Conservation (phyloP, 37 sponge, comb jelly and placozoan species). For the Geodia barretti region DNA sequence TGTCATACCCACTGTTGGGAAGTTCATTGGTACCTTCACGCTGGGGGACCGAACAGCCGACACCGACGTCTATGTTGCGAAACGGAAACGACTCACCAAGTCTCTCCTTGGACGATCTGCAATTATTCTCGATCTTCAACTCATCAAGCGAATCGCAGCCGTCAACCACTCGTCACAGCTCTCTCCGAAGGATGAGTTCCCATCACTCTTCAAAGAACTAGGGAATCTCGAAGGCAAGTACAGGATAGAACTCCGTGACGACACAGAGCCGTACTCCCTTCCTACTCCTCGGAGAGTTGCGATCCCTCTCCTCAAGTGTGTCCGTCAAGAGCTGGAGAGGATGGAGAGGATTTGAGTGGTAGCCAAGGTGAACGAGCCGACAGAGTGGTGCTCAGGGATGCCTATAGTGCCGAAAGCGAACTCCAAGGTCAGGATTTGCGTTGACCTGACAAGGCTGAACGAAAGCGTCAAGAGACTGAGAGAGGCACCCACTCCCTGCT, state of each 20-base stretch:
- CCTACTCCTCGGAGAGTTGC: conserved; percentile 34
- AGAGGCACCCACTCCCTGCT: conserved; percentile 21
- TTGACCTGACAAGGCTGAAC: conserved; percentile 29
- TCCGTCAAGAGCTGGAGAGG: conserved; percentile 12
- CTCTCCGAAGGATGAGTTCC: not conserved
- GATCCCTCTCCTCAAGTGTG: conserved; percentile 5
- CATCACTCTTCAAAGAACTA: conserved; percentile 30
- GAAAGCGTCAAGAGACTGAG: conserved; percentile 20
- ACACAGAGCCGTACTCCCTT: conserved; percentile 20
- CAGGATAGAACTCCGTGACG: conserved; percentile 6
- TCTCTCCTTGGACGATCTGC: no score
- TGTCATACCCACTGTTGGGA: not conserved
- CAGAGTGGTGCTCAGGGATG: conserved; percentile 38
- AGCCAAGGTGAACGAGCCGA: conserved; percentile 21
- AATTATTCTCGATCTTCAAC: not conserved
- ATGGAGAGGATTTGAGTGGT: conserved; percentile 26
- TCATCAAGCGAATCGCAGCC: no score
- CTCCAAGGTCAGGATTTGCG: conserved; percentile 33
- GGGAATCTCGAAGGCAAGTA: conserved; percentile 14
- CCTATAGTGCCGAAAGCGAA: conserved; percentile 29
- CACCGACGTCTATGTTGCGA: not conserved
- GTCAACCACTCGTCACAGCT: no score
- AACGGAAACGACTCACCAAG: no score
- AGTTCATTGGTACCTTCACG: not conserved
- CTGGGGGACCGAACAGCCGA: not conserved